Base-by-base conservation (phyloP, 2,888 invertebrate genomes). In the Drosophila niveifrons region DNA sequence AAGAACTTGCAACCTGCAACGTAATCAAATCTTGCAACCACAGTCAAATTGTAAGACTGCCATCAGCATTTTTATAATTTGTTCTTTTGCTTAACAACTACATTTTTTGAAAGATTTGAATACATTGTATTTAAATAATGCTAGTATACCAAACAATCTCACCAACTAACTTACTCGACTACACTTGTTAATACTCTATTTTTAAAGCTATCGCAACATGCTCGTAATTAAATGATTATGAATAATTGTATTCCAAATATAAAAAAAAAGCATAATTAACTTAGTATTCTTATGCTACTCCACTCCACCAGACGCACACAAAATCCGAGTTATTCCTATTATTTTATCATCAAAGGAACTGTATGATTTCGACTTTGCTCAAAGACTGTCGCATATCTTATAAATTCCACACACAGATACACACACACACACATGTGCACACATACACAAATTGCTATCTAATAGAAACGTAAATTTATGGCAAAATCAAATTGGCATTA, bases 291-390 rank as follows among this genome's bases (percentile, higher is more conserved):
- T 66, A 31, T 28, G 28, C n/a, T 23, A 10, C 15, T 41, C 13
- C n/a, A 29, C 36, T 39, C 29, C 4, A 11, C 31, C n/a, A n/a
- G n/a, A 29, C 53, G 11, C n/a, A 36, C 17, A 50, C 28, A 57
- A 29, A 53, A 28, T 10, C 34, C 13, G 65, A 34, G 47, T 44
- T 41, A 31, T 2, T 34, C 17, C 71, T 56, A 46, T 56, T 74
- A 52, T 74, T 59, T 52, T 66, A 36, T 52, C 72, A 64, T 76
- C 62, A 77, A 77, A 77, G 81, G 76, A 76, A 80, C 80, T 76
- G 59, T 61, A 18, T 52, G 43, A 59, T 52, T 59, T 51, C 23
- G 43, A 68, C 41, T 52, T 29, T 36, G 18, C 18, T 23, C 55
- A n/a, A 59, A 65, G 50, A 51, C 51, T 41, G 15, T 55, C 29